phyloP scores from a whole-genome alignment of 2,797 vertebrate species.

The Enteromius unitaeniatus region DNA sequence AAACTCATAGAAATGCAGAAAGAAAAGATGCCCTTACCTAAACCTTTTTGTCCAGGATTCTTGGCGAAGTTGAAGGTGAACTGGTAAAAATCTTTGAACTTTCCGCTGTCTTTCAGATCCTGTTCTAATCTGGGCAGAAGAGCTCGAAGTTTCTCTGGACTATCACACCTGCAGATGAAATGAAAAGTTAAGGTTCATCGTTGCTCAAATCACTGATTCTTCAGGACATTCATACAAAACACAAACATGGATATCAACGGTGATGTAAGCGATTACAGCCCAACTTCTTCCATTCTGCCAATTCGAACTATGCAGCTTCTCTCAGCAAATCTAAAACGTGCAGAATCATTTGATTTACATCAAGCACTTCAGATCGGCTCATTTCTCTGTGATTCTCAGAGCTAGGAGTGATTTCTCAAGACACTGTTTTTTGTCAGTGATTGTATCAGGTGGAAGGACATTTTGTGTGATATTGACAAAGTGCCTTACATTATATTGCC shows the following conservation, averaged over 20 bases:
- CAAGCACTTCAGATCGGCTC: not conserved
- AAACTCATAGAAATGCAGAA: not conserved
- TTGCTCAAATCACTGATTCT: not conserved
- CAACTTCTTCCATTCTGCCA: not conserved
- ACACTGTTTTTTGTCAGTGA: not conserved
- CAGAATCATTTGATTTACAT: not conserved
- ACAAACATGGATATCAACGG: not conserved
- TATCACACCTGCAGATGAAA: conserved; percentile 86
- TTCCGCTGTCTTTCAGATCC: conserved; percentile 91
- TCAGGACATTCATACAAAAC: not conserved
- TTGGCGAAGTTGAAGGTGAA: conserved; percentile 98
- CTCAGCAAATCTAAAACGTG: not conserved
- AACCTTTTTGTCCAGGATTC: conserved; percentile 96
- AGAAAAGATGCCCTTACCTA: conserved; percentile 81
- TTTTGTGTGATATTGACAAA: not conserved
- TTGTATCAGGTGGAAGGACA: not conserved
- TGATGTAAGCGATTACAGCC: not conserved
- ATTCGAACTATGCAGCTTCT: not conserved
- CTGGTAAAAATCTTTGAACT: conserved; percentile 98
- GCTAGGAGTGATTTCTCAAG: not conserved
- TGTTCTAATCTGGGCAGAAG: conserved; percentile 92
- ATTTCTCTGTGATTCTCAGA: not conserved
- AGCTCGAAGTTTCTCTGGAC: conserved; percentile 91
- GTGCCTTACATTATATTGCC: not conserved
- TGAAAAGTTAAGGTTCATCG: conserved; percentile 37